Percentiles rank a stretch among this genome's conserved stretches.
Conservation (phyloP, 2,888 invertebrate species). For the Orthosia gracilis region DNA sequence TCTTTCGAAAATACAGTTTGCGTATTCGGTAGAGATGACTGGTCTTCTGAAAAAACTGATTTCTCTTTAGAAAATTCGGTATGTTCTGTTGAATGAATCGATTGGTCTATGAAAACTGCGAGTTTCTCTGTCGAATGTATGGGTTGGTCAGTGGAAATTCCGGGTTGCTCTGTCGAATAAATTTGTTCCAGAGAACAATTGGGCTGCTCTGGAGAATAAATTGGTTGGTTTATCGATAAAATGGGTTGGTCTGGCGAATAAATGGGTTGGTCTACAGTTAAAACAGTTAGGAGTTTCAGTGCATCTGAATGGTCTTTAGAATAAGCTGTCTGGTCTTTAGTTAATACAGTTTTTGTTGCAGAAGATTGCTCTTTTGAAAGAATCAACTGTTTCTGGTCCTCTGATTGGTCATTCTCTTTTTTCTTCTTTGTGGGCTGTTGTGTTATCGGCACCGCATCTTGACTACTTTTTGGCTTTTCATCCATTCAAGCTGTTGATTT, state of each 20-base stretch:
- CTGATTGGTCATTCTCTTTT: conserved; percentile 15
- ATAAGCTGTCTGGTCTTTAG: background rate
- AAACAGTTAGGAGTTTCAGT: background rate
- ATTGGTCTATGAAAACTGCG: background rate
- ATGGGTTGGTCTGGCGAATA: background rate
- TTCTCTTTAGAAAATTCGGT: background rate
- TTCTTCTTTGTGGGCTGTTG: conserved; percentile 28
- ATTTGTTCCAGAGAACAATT: background rate
- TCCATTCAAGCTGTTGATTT: conserved; percentile 61
- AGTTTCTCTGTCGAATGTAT: background rate
- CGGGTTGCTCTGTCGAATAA: background rate
- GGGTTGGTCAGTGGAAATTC: background rate
- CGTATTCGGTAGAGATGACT: background rate
- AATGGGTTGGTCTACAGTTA: background rate
- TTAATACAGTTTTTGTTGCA: background rate
- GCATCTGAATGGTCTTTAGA: background rate
- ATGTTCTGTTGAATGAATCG: too few relatives aligned
- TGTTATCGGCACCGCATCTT: conserved; percentile 38
- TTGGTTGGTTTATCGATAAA: conserved; percentile 19
- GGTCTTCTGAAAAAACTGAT: background rate
- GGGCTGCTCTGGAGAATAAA: background rate
- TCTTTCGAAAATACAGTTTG: background rate
- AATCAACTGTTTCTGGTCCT: background rate
- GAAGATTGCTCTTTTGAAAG: background rate
- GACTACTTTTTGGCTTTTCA: conserved; percentile 66